Evolutionary conservation across 2,113 vertebrate genomes (phyloP).

Genomic region (Dipodomys merriami): DNA sequence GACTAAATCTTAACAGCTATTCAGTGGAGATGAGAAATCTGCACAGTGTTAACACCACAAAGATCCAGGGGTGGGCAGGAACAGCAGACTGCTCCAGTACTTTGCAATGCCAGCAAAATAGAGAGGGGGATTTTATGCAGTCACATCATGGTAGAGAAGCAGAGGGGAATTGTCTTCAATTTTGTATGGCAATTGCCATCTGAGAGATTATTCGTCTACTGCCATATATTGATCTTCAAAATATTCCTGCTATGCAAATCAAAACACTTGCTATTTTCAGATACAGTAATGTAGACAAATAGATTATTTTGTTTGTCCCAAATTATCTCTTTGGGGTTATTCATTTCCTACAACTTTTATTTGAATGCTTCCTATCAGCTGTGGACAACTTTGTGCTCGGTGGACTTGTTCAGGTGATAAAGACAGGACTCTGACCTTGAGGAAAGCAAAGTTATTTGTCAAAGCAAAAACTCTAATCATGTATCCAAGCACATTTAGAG

Average conservation of each 20-base stretch:
- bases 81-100: background rate
- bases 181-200: background rate
- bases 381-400: background rate
- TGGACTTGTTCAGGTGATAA: constrained; percentile 25
- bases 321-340: background rate
- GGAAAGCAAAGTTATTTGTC: background rate
- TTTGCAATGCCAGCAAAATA: constrained; percentile 48
- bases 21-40: constrained; percentile 43
- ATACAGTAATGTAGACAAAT: background rate
- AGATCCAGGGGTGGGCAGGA: background rate
- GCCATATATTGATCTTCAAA: background rate
- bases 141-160: background rate
- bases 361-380: background rate
- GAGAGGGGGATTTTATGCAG: constrained; percentile 6
- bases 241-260: background rate
- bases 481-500: background rate
- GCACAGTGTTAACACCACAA: constrained; percentile 1
- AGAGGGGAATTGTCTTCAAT: background rate
- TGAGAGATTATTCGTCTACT: constrained; percentile 5
- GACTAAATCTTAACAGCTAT: constrained; percentile 32
- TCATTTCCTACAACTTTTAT: constrained; percentile 56
- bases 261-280: constrained; percentile 40
- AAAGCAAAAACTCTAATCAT: constrained; percentile 20
- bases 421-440: background rate
- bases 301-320: constrained; percentile 39